phyloP scores from a whole-genome alignment of 2,113 vertebrate genomes.

The Probosciger aterrimus region DNA sequence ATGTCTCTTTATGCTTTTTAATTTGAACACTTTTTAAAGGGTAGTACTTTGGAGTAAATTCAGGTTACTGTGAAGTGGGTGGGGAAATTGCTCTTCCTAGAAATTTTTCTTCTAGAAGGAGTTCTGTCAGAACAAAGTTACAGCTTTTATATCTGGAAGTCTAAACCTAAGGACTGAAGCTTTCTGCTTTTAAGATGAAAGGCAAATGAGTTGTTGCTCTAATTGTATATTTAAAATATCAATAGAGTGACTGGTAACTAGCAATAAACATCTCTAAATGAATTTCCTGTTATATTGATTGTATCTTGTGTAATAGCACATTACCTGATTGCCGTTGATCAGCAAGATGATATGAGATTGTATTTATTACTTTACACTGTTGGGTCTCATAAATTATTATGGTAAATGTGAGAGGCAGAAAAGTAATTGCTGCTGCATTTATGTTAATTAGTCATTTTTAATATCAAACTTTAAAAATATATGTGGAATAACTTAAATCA shows the following conservation, averaged over 20 bases:
- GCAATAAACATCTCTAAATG: constrained; percentile 18
- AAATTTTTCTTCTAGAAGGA: not conserved
- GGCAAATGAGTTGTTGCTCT: constrained; percentile 26
- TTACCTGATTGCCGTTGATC: constrained; percentile 45
- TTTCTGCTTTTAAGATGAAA: constrained; percentile 16
- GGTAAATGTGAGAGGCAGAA: not conserved
- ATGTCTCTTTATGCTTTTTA: not conserved
- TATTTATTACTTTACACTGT: constrained; percentile 26
- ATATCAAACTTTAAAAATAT: not conserved
- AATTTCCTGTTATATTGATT: constrained; percentile 51
- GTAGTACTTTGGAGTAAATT: not conserved
- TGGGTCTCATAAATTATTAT: not conserved
- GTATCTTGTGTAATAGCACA: not conserved
- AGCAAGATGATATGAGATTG: constrained; percentile 19
- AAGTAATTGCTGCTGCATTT: not conserved
- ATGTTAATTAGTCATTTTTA: not conserved
- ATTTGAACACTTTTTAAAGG: not conserved
- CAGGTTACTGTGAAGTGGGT: not conserved
- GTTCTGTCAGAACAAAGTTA: not conserved
- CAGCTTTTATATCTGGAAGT: not conserved
- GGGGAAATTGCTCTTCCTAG: not conserved
- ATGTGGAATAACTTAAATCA: not conserved
- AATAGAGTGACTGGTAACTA: constrained; percentile 1
- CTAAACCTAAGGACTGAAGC: not conserved
- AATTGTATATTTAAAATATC: constrained; percentile 44